Evolutionary conservation across 2,888 invertebrate species (phyloP), one percentile per base, ranked within the genome.

Genomic region (Nudaria mundana): DNA sequence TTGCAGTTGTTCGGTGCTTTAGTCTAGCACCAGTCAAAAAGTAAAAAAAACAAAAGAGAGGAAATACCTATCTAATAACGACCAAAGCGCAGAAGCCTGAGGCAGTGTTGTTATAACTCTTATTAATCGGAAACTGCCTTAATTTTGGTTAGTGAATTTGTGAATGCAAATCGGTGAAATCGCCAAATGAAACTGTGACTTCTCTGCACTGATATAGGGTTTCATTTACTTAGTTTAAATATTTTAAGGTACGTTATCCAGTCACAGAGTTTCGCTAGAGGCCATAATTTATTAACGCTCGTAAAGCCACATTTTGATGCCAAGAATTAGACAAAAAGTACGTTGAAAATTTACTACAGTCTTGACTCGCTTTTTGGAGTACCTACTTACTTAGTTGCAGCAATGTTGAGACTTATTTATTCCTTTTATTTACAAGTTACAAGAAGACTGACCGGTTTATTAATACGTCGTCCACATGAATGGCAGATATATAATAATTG

Each of bases 131-230:
- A 83, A 81, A 84, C 81, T 74, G 66, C 81, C 79, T 81, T 79
- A 81, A 85, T 82, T 84, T 82, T 76, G 71, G 76, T 86, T 81
- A 84, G 79, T 84, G 85, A 78, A 79, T 82, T 80, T 75, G 74
- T 67, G 71, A 76, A 87, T 85, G 81, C 79, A 81, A 84, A 85
- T 79, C 68, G 66, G 49, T 24, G 24, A 2, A 7, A 1, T 0
- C 1, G 10, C 1, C 49, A 49, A 37, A 29, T 37, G 11, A 73
- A 55, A 44, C 23, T 58, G 2, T 33, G 58, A 56, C 50, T 41
- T 68, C 66, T 29, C 0, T 1, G 0, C 12, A 44, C 10, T 7
- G 2, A n/a, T 11, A 41, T 58, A 41, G 62, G 48, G 58, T 49
- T 25, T 30, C 46, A 41, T 42, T 64, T 38, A 5, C n/a, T 18